phyloP scores from a whole-genome alignment of 2,888 invertebrate species.

The Cheilosia vulpina region DNA sequence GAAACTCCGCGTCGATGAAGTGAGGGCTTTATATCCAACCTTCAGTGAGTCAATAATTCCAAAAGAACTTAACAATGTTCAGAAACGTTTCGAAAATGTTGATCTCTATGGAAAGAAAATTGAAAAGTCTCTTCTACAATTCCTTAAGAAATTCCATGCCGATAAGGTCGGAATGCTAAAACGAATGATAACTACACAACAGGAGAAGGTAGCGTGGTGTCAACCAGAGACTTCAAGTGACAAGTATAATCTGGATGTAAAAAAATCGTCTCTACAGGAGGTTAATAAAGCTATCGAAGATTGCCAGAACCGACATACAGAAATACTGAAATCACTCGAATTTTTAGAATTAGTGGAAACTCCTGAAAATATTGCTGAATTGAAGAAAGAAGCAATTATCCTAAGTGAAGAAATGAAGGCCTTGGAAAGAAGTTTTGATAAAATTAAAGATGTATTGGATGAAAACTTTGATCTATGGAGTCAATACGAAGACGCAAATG shows the following conservation, averaged over 20 bases:
- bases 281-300: conserved; percentile 90
- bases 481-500: conserved; percentile 91
- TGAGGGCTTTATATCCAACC: conserved; percentile 90
- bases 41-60: conserved; percentile 90
- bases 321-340: conserved; percentile 89
- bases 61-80: conserved; percentile 92
- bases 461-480: conserved; percentile 91
- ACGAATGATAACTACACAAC: conserved; percentile 90
- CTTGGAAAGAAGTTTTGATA: conserved; percentile 87
- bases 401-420: conserved; percentile 89
- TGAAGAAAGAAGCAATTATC: conserved; percentile 88
- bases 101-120: conserved; percentile 92
- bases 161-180: conserved; percentile 93
- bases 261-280: conserved; percentile 91
- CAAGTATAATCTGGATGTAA: conserved; percentile 95
- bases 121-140: conserved; percentile 89
- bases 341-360: conserved; percentile 90
- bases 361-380: conserved; percentile 87
- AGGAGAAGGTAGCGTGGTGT: conserved; percentile 96
- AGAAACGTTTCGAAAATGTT: conserved; percentile 92
- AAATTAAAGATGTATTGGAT: conserved; percentile 88
- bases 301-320: conserved; percentile 87
- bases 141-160: conserved; percentile 93
- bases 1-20: conserved; percentile 88
- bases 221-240: conserved; percentile 94